Conservation (phyloP, 2,888 invertebrate species). For the Aspidiotus rigidus region DNA sequence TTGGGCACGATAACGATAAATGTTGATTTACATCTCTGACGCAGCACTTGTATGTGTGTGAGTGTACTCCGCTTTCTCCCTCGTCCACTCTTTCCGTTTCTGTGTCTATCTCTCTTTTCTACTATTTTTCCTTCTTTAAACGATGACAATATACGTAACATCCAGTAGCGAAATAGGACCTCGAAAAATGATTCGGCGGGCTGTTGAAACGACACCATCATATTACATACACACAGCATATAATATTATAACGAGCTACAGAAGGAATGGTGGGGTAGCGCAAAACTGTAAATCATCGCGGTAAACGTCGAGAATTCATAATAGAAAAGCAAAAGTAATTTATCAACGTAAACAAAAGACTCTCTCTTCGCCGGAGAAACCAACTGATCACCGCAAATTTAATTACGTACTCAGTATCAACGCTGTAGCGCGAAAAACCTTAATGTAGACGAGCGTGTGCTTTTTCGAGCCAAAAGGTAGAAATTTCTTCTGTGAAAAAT, state of each 20-base stretch:
- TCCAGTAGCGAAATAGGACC: background rate
- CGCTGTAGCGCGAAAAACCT: conserved; percentile 31
- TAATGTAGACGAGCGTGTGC: conserved; percentile 10
- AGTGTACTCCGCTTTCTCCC: background rate
- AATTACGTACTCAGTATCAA: conserved; percentile 20
- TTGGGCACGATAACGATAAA: background rate
- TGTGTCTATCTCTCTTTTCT: no score
- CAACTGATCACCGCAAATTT: conserved; percentile 33
- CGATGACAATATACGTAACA: no score
- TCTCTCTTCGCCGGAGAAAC: conserved; percentile 30
- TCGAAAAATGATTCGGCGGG: conserved; percentile 29
- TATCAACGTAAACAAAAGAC: conserved; percentile 33
- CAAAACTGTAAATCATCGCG: conserved; percentile 32
- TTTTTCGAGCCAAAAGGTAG: background rate
- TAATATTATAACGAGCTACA: conserved; percentile 15
- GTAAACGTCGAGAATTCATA: conserved; percentile 34
- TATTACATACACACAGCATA: conserved; percentile 25
- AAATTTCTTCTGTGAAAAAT: no score
- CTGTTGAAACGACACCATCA: conserved; percentile 11
- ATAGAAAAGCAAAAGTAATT: conserved; percentile 30
- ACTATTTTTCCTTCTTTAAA: no score
- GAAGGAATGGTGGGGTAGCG: conserved; percentile 13
- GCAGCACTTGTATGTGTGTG: background rate
- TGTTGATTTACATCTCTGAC: background rate
- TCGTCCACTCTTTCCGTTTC: background rate